phyloP scores from a whole-genome alignment of 2,113 vertebrate genomes.

The Dicrurus megarhynchus region DNA sequence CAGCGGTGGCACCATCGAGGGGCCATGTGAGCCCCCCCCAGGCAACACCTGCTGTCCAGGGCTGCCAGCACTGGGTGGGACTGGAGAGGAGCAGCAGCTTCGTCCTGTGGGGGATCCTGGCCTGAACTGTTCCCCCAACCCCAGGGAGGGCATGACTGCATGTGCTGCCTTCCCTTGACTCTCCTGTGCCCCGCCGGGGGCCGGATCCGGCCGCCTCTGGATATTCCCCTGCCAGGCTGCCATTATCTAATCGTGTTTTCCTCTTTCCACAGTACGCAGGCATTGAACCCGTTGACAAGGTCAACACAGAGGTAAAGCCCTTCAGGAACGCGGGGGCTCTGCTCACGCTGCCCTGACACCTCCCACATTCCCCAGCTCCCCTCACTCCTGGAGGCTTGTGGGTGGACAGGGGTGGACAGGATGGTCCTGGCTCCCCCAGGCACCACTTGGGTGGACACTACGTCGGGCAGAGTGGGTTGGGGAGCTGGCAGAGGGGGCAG shows the following conservation, averaged over 20 bases:
- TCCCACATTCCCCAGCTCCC: not conserved
- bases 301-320: conserved; percentile 83
- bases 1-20: not conserved
- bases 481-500: not conserved
- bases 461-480: fast-evolving
- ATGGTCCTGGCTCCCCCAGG: not conserved
- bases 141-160: not conserved
- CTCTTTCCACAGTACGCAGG: conserved; percentile 80
- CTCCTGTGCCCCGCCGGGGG: too few relatives aligned
- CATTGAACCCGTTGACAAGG: conserved; percentile 78
- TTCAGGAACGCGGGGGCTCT: fast-evolving
- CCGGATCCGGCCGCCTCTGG: fast-evolving
- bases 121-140: not conserved
- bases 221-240: not conserved
- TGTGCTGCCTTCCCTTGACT: not conserved
- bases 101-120: not conserved
- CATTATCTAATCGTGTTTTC: not conserved
- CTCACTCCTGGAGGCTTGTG: not conserved
- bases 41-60: not conserved
- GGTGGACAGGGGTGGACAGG: not conserved
- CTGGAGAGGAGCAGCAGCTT: not conserved
- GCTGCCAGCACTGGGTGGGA: not conserved
- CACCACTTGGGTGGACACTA: not conserved
- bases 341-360: not conserved
- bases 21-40: not conserved